These are phyloP conservation scores for Hippopotamyrus pictus DNA, from an alignment of 2,797 vertebrate genomes.

Conservation along the genomic window DNA sequence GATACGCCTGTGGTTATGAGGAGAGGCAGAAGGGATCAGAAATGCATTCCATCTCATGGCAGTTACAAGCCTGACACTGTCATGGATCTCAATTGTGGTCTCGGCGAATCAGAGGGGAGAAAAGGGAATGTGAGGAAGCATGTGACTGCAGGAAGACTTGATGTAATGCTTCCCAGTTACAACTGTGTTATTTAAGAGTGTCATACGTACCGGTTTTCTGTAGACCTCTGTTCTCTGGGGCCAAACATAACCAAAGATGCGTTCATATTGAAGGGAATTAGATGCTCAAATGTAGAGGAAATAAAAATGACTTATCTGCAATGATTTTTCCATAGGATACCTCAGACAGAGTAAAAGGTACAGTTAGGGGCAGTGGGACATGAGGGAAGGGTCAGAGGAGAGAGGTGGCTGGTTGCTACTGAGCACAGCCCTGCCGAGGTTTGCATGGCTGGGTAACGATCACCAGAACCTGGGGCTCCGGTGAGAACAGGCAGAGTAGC, in stretches of 20 bases:
- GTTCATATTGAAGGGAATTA: conserved; percentile 30
- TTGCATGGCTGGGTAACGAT: conserved; percentile 63
- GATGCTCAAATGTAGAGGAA: conserved; percentile 1
- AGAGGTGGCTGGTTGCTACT: conserved; percentile 20
- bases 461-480: conserved; percentile 45
- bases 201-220: not conserved
- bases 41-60: not conserved
- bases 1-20: not conserved
- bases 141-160: not conserved
- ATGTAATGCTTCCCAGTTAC: not conserved
- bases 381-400: not conserved
- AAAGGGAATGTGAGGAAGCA: not conserved
- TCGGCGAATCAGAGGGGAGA: not conserved
- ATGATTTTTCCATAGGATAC: conserved; percentile 33
- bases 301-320: conserved; percentile 43
- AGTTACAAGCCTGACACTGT: not conserved
- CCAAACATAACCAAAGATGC: conserved; percentile 45
- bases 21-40: not conserved
- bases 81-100: not conserved
- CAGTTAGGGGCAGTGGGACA: conserved; percentile 16
- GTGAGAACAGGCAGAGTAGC: conserved; percentile 18
- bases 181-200: not conserved
- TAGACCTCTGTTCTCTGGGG: conserved; percentile 28
- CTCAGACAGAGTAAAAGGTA: not conserved
- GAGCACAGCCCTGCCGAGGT: conserved; percentile 35